phyloP scores from a whole-genome alignment of 2,113 vertebrate genomes.

The Chascanopsetta lugubris region DNA sequence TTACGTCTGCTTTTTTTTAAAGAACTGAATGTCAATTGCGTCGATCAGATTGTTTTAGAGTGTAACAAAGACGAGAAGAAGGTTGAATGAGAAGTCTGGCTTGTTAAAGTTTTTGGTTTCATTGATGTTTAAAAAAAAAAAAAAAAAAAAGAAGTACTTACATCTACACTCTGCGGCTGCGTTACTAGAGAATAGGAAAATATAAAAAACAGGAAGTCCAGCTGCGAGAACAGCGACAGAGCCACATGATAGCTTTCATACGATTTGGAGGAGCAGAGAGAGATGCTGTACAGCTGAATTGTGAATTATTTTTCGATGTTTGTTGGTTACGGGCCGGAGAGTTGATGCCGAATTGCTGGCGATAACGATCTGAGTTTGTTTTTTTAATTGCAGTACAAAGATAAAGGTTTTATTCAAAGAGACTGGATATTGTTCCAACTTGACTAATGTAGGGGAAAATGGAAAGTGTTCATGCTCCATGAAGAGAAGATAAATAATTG shows the following conservation, averaged over 20 bases:
- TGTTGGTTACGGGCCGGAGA: constrained; percentile 34
- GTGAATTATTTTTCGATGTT: constrained; percentile 43
- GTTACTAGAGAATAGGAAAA: constrained; percentile 35
- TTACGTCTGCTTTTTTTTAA: constrained; percentile 57
- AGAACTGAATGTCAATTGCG: too few species aligned
- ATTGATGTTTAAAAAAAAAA: not conserved
- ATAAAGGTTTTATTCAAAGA: not conserved
- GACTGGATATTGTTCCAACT: not conserved
- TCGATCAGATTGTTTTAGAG: too few species aligned
- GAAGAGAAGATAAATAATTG: not conserved
- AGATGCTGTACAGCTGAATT: constrained; percentile 50
- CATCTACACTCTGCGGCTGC: not conserved
- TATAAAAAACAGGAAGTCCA: constrained; percentile 74
- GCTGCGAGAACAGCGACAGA: constrained; percentile 54
- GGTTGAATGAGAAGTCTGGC: not conserved
- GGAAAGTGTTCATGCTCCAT: not conserved
- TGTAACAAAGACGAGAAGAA: not conserved
- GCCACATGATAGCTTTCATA: constrained; percentile 46
- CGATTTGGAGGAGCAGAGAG: constrained; percentile 11
- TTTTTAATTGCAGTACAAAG: constrained; percentile 25
- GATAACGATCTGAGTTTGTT: constrained; percentile 45
- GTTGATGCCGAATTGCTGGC: constrained; percentile 44
- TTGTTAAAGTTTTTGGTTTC: constrained; percentile 14
- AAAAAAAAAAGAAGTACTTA: constrained; percentile 6
- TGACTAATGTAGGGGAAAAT: not conserved